Conservation (phyloP, 2,113 vertebrate species). For the Notarius lentiginosus region DNA sequence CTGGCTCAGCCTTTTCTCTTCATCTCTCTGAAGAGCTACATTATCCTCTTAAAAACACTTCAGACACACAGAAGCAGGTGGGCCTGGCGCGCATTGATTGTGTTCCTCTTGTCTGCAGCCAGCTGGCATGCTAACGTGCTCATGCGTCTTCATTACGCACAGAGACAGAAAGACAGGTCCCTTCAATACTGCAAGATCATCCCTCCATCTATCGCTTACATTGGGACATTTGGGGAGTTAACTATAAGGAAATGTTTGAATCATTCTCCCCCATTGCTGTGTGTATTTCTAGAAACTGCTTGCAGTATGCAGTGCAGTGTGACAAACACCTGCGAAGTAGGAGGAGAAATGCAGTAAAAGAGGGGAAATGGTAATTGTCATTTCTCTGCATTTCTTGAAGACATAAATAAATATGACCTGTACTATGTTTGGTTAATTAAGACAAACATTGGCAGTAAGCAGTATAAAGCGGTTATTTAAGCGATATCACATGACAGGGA, state of each 20-base stretch:
- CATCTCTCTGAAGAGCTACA: neutral
- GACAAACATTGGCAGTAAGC: neutral
- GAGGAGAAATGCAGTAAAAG: neutral
- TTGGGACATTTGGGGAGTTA: constrained; percentile 39
- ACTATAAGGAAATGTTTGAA: constrained; percentile 27
- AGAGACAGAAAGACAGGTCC: constrained; percentile 41
- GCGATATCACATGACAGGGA: no score
- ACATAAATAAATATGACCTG: neutral
- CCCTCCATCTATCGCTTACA: constrained; percentile 42
- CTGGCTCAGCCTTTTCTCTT: constrained; percentile 9
- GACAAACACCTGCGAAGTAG: constrained; percentile 24
- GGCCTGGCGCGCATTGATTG: constrained; percentile 42
- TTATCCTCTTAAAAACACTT: constrained; percentile 29
- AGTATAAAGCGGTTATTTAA: neutral
- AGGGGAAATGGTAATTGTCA: neutral
- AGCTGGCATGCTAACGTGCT: constrained; percentile 42
- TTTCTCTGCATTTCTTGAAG: neutral
- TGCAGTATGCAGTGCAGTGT: neutral
- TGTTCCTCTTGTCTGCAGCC: constrained; percentile 27
- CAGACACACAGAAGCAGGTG: constrained; percentile 37
- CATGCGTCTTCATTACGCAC: constrained; percentile 44
- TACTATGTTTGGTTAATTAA: neutral
- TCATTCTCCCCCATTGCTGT: neutral
- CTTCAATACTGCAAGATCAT: constrained; percentile 30
- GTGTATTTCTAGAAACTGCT: constrained; percentile 3